phyloP scores from a whole-genome alignment of 37 sponge, comb jelly and placozoan species.

The Crambe crambe region DNA sequence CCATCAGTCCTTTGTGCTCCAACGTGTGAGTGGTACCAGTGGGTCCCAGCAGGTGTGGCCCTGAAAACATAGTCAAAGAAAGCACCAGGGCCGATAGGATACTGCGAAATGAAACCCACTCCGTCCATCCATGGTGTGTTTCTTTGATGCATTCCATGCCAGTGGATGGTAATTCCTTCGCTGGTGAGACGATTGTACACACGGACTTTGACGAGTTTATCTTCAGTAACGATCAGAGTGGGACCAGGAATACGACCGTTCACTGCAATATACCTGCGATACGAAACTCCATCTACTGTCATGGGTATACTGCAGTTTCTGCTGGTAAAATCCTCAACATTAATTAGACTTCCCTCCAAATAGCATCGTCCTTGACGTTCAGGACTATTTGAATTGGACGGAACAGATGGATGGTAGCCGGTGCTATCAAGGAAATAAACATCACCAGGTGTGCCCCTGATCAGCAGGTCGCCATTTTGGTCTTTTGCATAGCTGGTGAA shows the following conservation, averaged over 20 bases:
- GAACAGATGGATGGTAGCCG: background rate
- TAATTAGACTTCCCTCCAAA: too few relatives aligned
- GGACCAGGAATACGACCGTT: slow-evolving; percentile 61
- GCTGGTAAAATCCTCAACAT: background rate
- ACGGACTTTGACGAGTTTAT: slow-evolving; percentile 29
- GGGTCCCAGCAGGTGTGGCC: slow-evolving; percentile 61
- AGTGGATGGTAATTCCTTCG: slow-evolving; percentile 72
- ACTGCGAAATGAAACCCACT: slow-evolving; percentile 62
- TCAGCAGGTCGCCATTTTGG: background rate
- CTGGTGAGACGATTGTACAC: slow-evolving; percentile 56
- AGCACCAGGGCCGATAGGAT: slow-evolving; percentile 47
- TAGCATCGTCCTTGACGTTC: background rate
- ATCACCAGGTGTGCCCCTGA: background rate
- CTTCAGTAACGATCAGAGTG: slow-evolving; percentile 51
- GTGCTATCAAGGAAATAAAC: background rate
- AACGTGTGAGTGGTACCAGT: slow-evolving; percentile 84
- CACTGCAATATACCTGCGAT: slow-evolving; percentile 40
- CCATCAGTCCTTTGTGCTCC: slow-evolving; percentile 75
- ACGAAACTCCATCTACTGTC: slow-evolving; percentile 43
- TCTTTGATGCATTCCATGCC: slow-evolving; percentile 75
- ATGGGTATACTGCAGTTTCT: slow-evolving; percentile 32
- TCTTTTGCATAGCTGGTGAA: slow-evolving; percentile 1
- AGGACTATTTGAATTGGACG: background rate
- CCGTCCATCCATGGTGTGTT: slow-evolving; percentile 80
- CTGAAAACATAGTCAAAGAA: slow-evolving; percentile 58